A percentile compares a stretch with the other conserved stretches of the same genome.
Evolutionary conservation across 2,797 vertebrate genomes (phyloP).

Genomic region (Taenioides sp.): DNA sequence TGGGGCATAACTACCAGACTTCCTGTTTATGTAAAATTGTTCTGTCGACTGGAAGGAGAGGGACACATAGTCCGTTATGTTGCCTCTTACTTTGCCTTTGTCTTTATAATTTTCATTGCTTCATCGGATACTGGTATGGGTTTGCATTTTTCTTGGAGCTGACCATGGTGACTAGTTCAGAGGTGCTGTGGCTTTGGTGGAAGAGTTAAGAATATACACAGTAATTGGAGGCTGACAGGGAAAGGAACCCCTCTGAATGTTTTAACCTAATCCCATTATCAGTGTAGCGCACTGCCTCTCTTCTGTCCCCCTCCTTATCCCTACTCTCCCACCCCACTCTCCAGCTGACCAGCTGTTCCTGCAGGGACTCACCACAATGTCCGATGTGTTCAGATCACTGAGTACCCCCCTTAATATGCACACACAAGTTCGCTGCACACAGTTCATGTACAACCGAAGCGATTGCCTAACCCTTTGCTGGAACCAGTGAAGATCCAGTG

Average conservation of each 20-base stretch:
- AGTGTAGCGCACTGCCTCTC: slow-evolving; percentile 82
- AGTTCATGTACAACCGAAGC: slow-evolving; percentile 70
- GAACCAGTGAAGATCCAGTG: slow-evolving; percentile 63
- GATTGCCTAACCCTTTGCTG: slow-evolving; percentile 85
- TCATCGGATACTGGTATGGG: slow-evolving; percentile 9
- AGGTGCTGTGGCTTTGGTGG: slow-evolving; percentile 53
- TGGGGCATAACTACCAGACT: slow-evolving; percentile 61
- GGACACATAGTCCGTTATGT: neutral
- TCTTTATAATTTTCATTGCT: slow-evolving; percentile 18
- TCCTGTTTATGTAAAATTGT: slow-evolving; percentile 61
- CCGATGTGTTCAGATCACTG: slow-evolving; percentile 91
- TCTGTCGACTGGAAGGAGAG: neutral
- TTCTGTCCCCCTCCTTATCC: slow-evolving; percentile 73
- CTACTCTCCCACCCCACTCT: slow-evolving; percentile 70
- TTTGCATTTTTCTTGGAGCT: slow-evolving; percentile 30
- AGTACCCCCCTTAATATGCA: slow-evolving; percentile 68
- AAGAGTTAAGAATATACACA: slow-evolving; percentile 61
- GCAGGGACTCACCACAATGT: slow-evolving; percentile 92
- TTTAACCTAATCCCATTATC: slow-evolving; percentile 89
- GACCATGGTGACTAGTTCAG: slow-evolving; percentile 37
- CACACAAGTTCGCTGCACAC: slow-evolving; percentile 43
- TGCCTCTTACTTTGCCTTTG: neutral
- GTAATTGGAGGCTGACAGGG: slow-evolving; percentile 53
- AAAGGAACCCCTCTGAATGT: slow-evolving; percentile 74
- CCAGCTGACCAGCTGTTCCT: slow-evolving; percentile 99